Evolutionary conservation across 2,888 invertebrate species (phyloP), one percentile per base, ranked within the genome.

Genomic region (Ophion slaviceki): DNA sequence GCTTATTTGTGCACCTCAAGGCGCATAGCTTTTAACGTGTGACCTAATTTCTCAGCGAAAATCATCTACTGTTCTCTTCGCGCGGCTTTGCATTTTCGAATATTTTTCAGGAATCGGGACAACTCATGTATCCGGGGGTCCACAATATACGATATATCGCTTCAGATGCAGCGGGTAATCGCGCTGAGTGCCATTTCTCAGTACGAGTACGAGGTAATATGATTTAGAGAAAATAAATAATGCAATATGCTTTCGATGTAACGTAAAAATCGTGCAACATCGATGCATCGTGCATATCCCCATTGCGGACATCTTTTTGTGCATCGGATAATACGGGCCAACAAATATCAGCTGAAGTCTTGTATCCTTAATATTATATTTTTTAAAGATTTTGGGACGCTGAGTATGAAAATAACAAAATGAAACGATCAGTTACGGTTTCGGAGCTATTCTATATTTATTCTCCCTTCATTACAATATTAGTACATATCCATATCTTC

Each of bases 121-220:
- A 95, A 82, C 91, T 94, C 83, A 95, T 96, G 89, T 94, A 95
- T 10, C 92, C 94, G 32, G 96, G 96, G 7, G 92, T 95, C 61
- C 96, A 96, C 91, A 95, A 95, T 78, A 94, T 96, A 28, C 95
- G 95, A 81, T 96, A 96, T 89, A 95, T 96, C 85, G 96, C 96
- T 24, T 95, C 95, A 86, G 96, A 96, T 91, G 95, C 95, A 40
- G 95, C 96, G 88, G 96, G 96, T 71, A 95, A 95, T 90, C 95
- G 95, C 88, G 95, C 95, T 70, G 95, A 95, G 87, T 96, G 96
- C 92, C 95, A 95, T 90, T 96, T 96, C 92, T 95, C 95, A 28
- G 94, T 96, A 84, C 95, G 95, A 87, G 95, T 96, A 74, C 95
- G 95, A 94, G 95, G 96, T 96, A 92, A 92, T 92, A 90, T 89